A percentile compares a stretch with the other conserved stretches of the same genome.
Evolutionary conservation across 30 jellyfish, hydroid and myxozoan species (phyloP).

Genomic region (Aurelia aurita complex sp. Pacific): DNA sequence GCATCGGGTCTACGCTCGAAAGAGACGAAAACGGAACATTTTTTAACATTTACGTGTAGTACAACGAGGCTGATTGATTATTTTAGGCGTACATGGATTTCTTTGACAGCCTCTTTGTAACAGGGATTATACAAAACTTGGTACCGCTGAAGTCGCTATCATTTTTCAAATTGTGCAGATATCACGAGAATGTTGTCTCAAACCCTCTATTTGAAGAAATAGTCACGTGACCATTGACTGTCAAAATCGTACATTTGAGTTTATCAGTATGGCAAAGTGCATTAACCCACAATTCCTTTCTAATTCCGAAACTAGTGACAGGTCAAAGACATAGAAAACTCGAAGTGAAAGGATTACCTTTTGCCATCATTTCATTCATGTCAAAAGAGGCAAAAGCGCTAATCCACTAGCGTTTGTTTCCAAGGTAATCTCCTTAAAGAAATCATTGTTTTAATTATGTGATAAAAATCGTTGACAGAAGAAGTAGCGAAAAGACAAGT

Average conservation of each 20-base stretch:
- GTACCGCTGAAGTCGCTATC: no score
- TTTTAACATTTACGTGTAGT: no score
- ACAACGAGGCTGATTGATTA: no score
- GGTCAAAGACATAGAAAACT: slow-evolving; percentile 40
- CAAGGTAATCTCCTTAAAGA: slow-evolving; percentile 52
- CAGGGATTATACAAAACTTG: no score
- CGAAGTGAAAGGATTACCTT: neutral
- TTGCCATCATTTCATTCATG: slow-evolving; percentile 29
- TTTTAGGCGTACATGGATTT: no score
- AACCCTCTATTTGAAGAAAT: no score
- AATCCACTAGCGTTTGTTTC: slow-evolving; percentile 63
- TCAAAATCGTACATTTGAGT: neutral
- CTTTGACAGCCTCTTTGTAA: no score
- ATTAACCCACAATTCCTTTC: slow-evolving; percentile 38
- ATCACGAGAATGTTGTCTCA: no score
- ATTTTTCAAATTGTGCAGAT: no score
- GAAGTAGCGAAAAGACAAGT: slow-evolving; percentile 24
- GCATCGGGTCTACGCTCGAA: no score
- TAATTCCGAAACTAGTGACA: slow-evolving; percentile 29
- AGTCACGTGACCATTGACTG: no score
- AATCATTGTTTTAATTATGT: slow-evolving; percentile 70
- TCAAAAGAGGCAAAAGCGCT: slow-evolving; percentile 44
- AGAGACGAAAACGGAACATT: no score
- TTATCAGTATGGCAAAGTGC: slow-evolving; percentile 2
- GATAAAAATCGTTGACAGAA: slow-evolving; percentile 75